Evolutionary conservation across 2,113 vertebrate species (phyloP), one percentile per base, ranked within the genome.

Genomic region (Xyrauchen texanus): DNA sequence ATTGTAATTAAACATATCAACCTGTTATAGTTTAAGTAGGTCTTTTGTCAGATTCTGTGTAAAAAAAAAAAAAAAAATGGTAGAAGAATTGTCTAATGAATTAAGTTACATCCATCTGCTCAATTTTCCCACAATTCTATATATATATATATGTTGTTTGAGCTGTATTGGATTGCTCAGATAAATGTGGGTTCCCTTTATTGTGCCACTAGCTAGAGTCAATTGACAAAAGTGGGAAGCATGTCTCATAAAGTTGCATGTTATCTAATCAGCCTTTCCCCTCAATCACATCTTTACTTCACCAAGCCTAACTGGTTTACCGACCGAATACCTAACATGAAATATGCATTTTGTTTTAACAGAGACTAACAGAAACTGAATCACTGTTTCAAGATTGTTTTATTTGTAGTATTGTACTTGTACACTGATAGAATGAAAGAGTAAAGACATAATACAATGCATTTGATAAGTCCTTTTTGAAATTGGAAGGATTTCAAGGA

Each of bases 241-340:
- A 49, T 47, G 9, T 10, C 7, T 76, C 21, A 12, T 61, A 8
- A 2, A 13, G 46, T 66, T 71, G 55, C 13, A 21, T 70, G 52
- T 70, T 76, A 76, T 81, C 79, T 81, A 66, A 75, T 80, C 75
- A 60, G 64, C 42, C 13, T 45, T 63, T 72, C 60, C 85, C 53
- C 60, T 15, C 5, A 46, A 53, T 45, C 12, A 68, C 78, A 11
- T 72, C 68, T 80, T 47, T 58, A 52, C 13, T 9, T 47, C 66
- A 53, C 12, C 64, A 73, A 77, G 15, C 44, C 4, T 13, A 55
- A 47, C 42, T 7, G 12, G 21, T 34, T 60, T 51, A 68, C 64
- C 55, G 21, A 15, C 8, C 70, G 9, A 11, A 34, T 66, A 44
- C 42, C 12, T 47, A 3, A 46, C 16, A 64, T 7, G n/a, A 42